Conservation (phyloP, 2,797 vertebrate species). For the Eulemur coronatus region DNA sequence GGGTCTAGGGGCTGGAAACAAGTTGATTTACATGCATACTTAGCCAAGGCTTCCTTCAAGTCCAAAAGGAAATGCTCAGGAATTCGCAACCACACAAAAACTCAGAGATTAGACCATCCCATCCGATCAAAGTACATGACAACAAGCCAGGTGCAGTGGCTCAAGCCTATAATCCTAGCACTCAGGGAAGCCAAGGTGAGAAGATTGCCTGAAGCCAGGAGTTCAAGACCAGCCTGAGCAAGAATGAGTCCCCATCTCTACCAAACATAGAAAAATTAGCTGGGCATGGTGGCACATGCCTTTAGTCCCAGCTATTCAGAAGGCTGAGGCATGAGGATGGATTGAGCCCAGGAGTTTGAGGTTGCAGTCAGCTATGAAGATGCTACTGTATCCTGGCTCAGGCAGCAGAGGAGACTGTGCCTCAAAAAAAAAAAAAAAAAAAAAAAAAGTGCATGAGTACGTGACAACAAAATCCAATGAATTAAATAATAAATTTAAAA, state of each 20-base stretch:
- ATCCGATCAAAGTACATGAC: not conserved
- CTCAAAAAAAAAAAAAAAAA: no score
- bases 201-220: not conserved
- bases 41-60: not conserved
- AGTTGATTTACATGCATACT: not conserved
- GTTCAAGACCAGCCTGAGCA: not conserved
- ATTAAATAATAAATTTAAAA: not conserved
- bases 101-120: not conserved
- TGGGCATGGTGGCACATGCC: not conserved
- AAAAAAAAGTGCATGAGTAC: no score
- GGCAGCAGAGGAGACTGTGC: not conserved
- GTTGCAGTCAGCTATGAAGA: not conserved
- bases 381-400: not conserved
- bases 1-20: not conserved
- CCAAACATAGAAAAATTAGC: not conserved
- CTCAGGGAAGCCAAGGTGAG: not conserved
- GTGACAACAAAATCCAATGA: not conserved
- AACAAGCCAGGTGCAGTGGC: not conserved
- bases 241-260: not conserved
- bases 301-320: not conserved
- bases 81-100: not conserved
- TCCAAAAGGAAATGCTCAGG: not conserved
- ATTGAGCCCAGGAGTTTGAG: no score
- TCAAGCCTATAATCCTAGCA: not conserved
- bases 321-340: not conserved